phyloP scores from a whole-genome alignment of 2,113 vertebrate genomes.

The Mugil cephalus region DNA sequence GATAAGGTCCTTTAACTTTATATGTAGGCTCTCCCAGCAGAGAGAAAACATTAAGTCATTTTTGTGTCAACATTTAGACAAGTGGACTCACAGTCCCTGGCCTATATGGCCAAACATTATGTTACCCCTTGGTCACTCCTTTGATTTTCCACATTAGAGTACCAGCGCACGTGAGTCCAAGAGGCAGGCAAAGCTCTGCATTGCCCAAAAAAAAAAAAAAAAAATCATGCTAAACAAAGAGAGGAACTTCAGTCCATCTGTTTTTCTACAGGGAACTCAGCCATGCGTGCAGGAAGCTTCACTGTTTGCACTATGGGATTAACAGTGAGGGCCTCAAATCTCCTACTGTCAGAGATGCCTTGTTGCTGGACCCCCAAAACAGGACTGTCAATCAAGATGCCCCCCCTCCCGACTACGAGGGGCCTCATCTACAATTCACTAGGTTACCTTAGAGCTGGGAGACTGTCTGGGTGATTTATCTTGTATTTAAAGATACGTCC shows the following conservation, averaged over 20 bases:
- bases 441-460: conserved; percentile 3
- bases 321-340: conserved; percentile 70
- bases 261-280: conserved; percentile 72
- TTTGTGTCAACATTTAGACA: conserved; percentile 5
- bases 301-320: conserved; percentile 68
- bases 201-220: conserved; percentile 12
- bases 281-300: conserved; percentile 68
- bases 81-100: neutral
- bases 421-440: conserved; percentile 26
- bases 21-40: neutral
- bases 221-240: conserved; percentile 71
- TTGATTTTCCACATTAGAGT: conserved; percentile 37
- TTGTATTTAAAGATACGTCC: conserved; percentile 4
- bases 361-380: conserved; percentile 42
- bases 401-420: conserved; percentile 1
- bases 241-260: conserved; percentile 80
- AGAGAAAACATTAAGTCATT: neutral
- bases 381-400: conserved; percentile 60
- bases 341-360: conserved; percentile 61
- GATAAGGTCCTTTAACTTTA: conserved; percentile 37
- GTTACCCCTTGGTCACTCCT: conserved; percentile 3
- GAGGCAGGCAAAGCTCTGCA: conserved; percentile 27
- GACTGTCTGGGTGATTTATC: neutral
- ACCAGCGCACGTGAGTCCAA: conserved; percentile 1
- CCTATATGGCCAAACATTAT: neutral